Conservation (phyloP, 2,797 vertebrate genomes). For the Sebastes baramenuke region DNA sequence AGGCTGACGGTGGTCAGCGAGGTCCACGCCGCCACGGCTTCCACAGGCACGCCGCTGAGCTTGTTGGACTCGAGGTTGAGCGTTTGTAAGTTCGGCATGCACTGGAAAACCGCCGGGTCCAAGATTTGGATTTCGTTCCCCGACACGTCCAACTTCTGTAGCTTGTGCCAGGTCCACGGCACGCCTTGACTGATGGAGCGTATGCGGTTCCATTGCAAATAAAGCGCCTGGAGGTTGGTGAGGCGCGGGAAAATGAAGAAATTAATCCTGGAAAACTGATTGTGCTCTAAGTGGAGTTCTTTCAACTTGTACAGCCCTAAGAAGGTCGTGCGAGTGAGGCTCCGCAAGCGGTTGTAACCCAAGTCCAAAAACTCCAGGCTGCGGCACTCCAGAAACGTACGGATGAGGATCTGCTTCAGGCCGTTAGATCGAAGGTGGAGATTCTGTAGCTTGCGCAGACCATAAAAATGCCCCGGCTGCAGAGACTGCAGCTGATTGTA, state of each 20-base stretch:
- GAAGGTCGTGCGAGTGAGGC: slow-evolving; percentile 92
- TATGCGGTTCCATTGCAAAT: slow-evolving; percentile 96
- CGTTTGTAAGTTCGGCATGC: slow-evolving; percentile 92
- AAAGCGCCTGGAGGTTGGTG: slow-evolving; percentile 92
- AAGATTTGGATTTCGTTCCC: slow-evolving; percentile 92
- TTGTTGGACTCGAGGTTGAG: slow-evolving; percentile 97
- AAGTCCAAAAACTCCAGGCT: slow-evolving; percentile 95
- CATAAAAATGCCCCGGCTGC: slow-evolving; percentile 91
- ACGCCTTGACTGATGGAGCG: slow-evolving; percentile 90
- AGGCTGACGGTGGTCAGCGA: slow-evolving; percentile 92
- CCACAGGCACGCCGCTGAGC: slow-evolving; percentile 91
- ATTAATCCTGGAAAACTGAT: slow-evolving; percentile 97
- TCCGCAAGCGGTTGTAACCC: slow-evolving; percentile 94
- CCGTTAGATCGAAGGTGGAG: slow-evolving; percentile 94
- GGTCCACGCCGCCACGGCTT: slow-evolving; percentile 92
- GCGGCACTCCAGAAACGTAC: slow-evolving; percentile 95
- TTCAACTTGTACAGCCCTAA: slow-evolving; percentile 91
- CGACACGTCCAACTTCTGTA: slow-evolving; percentile 95
- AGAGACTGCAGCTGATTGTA: slow-evolving; percentile 93
- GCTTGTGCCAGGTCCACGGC: slow-evolving; percentile 94
- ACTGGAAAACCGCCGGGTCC: slow-evolving; percentile 90
- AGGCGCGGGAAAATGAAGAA: slow-evolving; percentile 97
- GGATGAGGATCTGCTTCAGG: slow-evolving; percentile 87
- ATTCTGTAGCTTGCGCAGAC: slow-evolving; percentile 93
- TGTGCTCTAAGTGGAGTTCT: slow-evolving; percentile 96